Conservation (phyloP, 37 sponge, comb jelly and placozoan genomes). For the Diacarnus erythraeanus region DNA sequence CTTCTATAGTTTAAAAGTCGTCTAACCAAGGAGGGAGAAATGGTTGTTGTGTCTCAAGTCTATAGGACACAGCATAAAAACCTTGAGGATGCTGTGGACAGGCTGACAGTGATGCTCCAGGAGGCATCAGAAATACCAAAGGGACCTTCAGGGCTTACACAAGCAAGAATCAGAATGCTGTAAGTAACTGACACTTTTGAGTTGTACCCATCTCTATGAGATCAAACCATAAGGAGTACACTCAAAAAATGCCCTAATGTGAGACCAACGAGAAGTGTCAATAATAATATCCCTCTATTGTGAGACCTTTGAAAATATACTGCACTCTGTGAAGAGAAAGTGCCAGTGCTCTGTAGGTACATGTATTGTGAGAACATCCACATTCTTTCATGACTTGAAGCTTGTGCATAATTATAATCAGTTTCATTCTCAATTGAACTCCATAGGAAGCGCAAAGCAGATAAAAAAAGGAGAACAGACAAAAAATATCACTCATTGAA, state of each 20-base stretch:
- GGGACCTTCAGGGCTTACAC: conserved; percentile 63
- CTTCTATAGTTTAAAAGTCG: conserved; percentile 54
- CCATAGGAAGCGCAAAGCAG: conserved; percentile 62
- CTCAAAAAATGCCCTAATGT: no score
- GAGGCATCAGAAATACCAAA: conserved; percentile 74
- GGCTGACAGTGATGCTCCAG: conserved; percentile 37
- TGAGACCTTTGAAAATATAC: no score
- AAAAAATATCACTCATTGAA: conserved; percentile 83
- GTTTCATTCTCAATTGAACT: neutral
- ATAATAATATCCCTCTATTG: neutral
- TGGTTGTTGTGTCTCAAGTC: conserved; percentile 63
- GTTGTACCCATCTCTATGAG: no score
- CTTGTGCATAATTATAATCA: no score
- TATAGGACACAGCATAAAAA: conserved; percentile 71
- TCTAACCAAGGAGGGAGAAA: conserved; percentile 74
- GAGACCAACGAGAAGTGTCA: neutral
- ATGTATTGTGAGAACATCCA: no score
- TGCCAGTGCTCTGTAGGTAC: no score
- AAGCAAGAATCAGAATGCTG: conserved; percentile 70
- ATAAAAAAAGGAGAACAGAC: conserved; percentile 46
- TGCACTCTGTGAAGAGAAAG: no score
- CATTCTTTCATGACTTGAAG: no score
- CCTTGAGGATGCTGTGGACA: conserved; percentile 66
- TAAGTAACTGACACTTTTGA: no score
- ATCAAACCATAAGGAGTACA: no score